Base-by-base conservation (phyloP, 1,140 invertebrate genomes). In the Anastrepha obliqua region DNA sequence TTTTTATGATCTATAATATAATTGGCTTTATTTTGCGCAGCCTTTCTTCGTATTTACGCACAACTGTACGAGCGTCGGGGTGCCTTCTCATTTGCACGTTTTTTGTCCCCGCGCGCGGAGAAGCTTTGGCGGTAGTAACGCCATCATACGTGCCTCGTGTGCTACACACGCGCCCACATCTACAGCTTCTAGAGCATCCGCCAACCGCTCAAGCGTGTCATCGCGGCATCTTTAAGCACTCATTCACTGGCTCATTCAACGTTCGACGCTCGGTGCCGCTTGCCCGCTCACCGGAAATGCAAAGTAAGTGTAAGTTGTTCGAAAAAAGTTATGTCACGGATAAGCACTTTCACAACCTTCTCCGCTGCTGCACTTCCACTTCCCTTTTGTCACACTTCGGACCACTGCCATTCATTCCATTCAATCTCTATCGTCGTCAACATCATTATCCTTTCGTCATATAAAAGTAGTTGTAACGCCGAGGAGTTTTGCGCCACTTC, bases 281-380 rank as follows among this genome's bases (percentile, higher is more conserved):
- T 87, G 86, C 74, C 60, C 55, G 81, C 59, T 20, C 86, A 74
- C 67, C 58, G 85, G 86, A 89, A 74, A 70, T 86, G 86, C 87
- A 90, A 89, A 91, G 70, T 74, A 47, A 42, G 42, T 47, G 15
- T 8, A 74, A 74, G 42, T 47, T 47, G 13, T 74, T 13, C 13
- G 90, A 88, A 91, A 91, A 91, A 91, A 88, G 90, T 91, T 91
- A 90, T 91, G 89, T 91, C 89, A 90, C 89, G 90, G 90, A 89
- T 91, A 91, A 91, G 90, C 89, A 91, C 89, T 91, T 91, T 90
- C 87, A 86, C 89, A 88, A 11, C 8, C 44, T 51, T 15, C n/a
- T 59, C n/a, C 89, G 89, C 89, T 6, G 42, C 15, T 74, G 3
- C 3, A 74, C 11, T 51, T 74, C 42, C n/a, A 20, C n/a, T 29